A percentile compares a stretch with the other conserved stretches of the same genome.
Evolutionary conservation across 1,140 invertebrate species (phyloP).

Genomic region (Drosophila quadrilineata): DNA sequence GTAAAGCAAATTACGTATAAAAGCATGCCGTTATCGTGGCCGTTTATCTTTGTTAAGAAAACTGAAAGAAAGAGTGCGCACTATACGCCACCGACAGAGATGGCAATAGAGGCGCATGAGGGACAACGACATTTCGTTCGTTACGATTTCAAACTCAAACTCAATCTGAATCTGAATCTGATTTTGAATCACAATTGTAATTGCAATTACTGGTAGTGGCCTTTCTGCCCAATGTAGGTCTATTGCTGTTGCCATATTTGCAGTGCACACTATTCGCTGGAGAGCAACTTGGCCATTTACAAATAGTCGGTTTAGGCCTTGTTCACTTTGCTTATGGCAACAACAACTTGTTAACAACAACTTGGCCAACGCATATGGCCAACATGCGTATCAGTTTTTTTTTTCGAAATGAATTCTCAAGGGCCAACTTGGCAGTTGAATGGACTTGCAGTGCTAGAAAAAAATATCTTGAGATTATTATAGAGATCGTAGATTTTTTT

Average conservation of each 20-base stretch:
- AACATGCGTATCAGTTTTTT: slow-evolving; percentile 51
- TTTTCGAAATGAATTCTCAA: slow-evolving; percentile 63
- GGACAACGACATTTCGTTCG: slow-evolving; percentile 20
- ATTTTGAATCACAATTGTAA: slow-evolving; percentile 59
- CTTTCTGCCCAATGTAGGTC: slow-evolving; percentile 51
- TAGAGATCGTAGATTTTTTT: too few species aligned
- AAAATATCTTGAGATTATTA: too few species aligned
- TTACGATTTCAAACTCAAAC: slow-evolving; percentile 12
- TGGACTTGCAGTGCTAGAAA: too few species aligned
- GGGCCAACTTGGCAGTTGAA: slow-evolving; percentile 67
- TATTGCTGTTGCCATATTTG: slow-evolving; percentile 61
- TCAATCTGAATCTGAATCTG: too few species aligned
- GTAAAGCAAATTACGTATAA: slow-evolving; percentile 76
- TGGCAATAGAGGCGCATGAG: neutral
- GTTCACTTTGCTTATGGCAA: slow-evolving; percentile 13
- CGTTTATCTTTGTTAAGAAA: slow-evolving; percentile 44
- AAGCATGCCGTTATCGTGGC: slow-evolving; percentile 67
- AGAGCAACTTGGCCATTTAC: slow-evolving; percentile 66
- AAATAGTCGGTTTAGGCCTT: slow-evolving; percentile 41
- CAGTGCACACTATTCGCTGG: slow-evolving; percentile 47
- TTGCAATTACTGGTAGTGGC: slow-evolving; percentile 57
- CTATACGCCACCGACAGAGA: neutral
- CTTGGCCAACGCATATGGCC: slow-evolving; percentile 16
- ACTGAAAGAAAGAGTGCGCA: neutral
- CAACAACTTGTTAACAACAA: slow-evolving; percentile 49